A percentile compares a stretch with the other conserved stretches of the same genome.
These are phyloP conservation scores for Colostygia pectinataria DNA, from an alignment of 2,888 invertebrate genomes.

Conservation along the genomic window DNA sequence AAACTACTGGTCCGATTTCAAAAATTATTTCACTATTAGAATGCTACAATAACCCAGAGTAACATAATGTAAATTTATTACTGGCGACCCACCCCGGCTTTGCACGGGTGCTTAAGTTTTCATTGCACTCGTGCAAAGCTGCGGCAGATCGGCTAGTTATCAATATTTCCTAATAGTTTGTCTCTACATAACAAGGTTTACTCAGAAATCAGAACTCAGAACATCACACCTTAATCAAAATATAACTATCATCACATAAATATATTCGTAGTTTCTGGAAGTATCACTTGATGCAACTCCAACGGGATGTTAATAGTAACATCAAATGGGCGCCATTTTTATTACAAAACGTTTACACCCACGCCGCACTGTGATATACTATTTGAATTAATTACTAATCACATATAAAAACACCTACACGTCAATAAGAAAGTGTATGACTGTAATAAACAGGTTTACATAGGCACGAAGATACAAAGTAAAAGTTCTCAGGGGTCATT, in stretches of 20 bases:
- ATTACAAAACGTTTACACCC: constrained; percentile 68
- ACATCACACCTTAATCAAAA: too few relatives aligned
- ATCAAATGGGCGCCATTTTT: constrained; percentile 67
- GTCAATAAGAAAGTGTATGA: constrained; percentile 40
- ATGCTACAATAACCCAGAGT: too few relatives aligned
- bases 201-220: too few relatives aligned
- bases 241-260: constrained; percentile 20
- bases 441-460: constrained; percentile 21
- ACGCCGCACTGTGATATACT: constrained; percentile 56
- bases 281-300: constrained; percentile 60
- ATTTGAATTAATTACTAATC: constrained; percentile 66
- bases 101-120: too few relatives aligned
- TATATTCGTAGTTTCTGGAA: constrained; percentile 41
- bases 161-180: too few relatives aligned
- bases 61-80: too few relatives aligned
- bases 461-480: constrained; percentile 38
- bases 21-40: too few relatives aligned
- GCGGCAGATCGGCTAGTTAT: too few relatives aligned
- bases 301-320: constrained; percentile 58
- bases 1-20: too few relatives aligned
- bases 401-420: constrained; percentile 52
- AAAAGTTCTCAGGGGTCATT: constrained; percentile 41
- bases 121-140: too few relatives aligned
- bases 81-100: too few relatives aligned
- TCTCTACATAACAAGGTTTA: too few relatives aligned